A percentile compares a stretch with the other conserved stretches of the same genome.
These are phyloP conservation scores for Sebastes trivittatus DNA, from an alignment of 2,797 vertebrate genomes.

Conservation along the genomic window DNA sequence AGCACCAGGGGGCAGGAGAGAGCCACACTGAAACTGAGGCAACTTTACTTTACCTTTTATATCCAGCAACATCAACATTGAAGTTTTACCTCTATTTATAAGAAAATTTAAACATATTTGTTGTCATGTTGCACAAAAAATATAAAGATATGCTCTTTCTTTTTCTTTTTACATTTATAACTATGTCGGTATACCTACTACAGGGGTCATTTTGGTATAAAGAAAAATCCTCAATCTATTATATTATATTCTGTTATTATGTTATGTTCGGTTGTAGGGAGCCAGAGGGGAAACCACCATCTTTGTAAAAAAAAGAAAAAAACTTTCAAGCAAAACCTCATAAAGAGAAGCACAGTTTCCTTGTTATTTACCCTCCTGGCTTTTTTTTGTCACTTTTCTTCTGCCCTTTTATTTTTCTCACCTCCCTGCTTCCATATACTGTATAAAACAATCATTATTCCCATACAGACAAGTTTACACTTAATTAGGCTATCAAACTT, in stretches of 20 bases:
- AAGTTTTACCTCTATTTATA: neutral
- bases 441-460: neutral
- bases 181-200: neutral
- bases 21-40: slow-evolving; percentile 7
- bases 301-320: neutral
- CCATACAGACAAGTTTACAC: neutral
- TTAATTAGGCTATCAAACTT: neutral
- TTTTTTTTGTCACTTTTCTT: neutral
- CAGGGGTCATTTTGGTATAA: neutral
- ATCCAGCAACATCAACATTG: neutral
- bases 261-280: neutral
- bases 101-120: neutral
- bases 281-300: neutral
- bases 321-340: neutral
- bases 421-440: neutral
- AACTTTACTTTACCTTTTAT: neutral
- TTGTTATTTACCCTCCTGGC: neutral
- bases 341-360: neutral
- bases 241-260: neutral
- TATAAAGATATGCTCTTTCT: neutral
- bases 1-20: slow-evolving; percentile 72
- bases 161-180: neutral
- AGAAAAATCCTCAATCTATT: neutral
- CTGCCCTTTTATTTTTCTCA: neutral
- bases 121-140: neutral